Evolutionary conservation across 2,888 invertebrate species (phyloP).

Genomic region (Helleia helle): DNA sequence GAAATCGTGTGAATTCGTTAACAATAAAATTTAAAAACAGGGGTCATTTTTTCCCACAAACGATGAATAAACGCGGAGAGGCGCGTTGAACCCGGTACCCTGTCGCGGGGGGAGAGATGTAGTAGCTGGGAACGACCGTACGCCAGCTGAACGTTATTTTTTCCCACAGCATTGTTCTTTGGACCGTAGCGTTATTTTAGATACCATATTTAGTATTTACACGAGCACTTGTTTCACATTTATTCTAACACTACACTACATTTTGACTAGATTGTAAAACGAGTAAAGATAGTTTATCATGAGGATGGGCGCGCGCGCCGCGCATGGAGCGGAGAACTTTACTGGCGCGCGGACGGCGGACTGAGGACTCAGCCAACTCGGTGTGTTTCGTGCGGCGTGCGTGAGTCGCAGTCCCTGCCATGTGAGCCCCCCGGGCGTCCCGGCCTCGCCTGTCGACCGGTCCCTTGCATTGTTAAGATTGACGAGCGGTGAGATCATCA

Average conservation of each 20-base stretch:
- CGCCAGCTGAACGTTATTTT: conserved; percentile 75
- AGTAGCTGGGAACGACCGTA: conserved; percentile 70
- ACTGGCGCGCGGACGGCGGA: conserved; percentile 56
- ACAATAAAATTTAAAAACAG: conserved; percentile 65
- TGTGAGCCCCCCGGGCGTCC: conserved; percentile 44
- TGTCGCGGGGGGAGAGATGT: conserved; percentile 62
- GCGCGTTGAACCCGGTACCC: conserved; percentile 72
- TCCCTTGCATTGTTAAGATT: conserved; percentile 71
- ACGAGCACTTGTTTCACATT: conserved; percentile 30
- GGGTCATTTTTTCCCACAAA: conserved; percentile 75
- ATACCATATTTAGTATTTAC: conserved; percentile 14
- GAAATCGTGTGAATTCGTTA: conserved; percentile 69
- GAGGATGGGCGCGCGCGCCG: conserved; percentile 60
- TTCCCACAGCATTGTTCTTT: conserved; percentile 75
- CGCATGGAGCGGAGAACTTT: conserved; percentile 55
- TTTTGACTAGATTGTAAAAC: conserved; percentile 45
- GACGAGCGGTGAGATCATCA: conserved; percentile 69
- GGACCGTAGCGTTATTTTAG: conserved; percentile 54
- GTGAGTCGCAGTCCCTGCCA: conserved; percentile 63
- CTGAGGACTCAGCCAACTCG: too few relatives aligned
- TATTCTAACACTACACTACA: conserved; percentile 37
- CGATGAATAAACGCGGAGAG: conserved; percentile 72
- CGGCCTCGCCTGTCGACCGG: conserved; percentile 45
- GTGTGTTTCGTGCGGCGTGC: conserved; percentile 38
- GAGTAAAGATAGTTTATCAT: conserved; percentile 40